These are phyloP conservation scores for Halcyon malimbica DNA, from an alignment of 2,113 vertebrate genomes.

Conservation along the genomic window DNA sequence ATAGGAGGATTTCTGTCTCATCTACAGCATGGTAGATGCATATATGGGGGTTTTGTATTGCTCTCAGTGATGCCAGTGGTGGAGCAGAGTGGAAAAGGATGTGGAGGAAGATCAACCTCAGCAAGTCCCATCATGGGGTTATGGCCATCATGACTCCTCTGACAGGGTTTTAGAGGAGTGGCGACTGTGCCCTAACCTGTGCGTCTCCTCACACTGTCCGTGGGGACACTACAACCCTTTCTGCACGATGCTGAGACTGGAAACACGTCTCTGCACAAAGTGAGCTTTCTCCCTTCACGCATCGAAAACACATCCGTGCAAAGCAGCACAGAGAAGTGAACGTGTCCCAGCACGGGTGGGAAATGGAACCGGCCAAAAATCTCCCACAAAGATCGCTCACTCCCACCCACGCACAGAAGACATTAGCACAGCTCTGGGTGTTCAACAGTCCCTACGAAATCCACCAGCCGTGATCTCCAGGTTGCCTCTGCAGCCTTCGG, in stretches of 20 bases:
- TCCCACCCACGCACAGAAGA: background rate
- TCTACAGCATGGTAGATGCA: fast-evolving
- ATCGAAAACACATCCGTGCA: fast-evolving
- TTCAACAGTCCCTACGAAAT: background rate
- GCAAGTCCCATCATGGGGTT: background rate
- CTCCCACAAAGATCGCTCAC: background rate
- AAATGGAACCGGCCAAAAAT: background rate
- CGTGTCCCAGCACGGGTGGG: background rate
- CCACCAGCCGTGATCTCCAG: fast-evolving
- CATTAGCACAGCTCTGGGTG: background rate
- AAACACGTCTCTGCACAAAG: background rate
- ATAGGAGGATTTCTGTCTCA: fast-evolving
- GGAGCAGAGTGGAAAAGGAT: background rate
- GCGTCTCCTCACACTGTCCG: background rate
- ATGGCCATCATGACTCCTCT: background rate
- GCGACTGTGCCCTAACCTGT: no score
- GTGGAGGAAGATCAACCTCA: background rate
- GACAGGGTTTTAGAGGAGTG: background rate
- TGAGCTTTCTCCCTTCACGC: fast-evolving
- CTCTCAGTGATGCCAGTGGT: fast-evolving
- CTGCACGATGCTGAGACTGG: background rate
- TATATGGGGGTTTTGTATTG: background rate
- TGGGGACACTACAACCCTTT: background rate
- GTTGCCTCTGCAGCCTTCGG: fast-evolving
- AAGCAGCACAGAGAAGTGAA: background rate